These are phyloP conservation scores for Diplodus puntazzo DNA, from an alignment of 2,797 vertebrate genomes.

Conservation along the genomic window DNA sequence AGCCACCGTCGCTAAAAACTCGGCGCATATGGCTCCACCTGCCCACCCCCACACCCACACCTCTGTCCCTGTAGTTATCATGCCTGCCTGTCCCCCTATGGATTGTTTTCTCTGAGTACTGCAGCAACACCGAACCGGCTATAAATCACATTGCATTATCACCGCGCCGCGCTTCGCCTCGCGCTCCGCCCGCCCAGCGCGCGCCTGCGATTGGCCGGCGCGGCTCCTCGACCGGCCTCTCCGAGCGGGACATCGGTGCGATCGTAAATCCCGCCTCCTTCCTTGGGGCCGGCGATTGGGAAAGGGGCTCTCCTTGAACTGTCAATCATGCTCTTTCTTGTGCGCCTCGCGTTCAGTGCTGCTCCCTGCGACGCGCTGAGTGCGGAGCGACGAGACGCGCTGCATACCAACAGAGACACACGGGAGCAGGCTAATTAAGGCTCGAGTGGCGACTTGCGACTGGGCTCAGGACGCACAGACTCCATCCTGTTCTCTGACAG, in stretches of 20 bases:
- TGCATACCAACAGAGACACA: conserved; percentile 83
- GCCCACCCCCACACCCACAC: conserved; percentile 32
- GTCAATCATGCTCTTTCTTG: conserved; percentile 81
- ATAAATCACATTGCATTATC: conserved; percentile 88
- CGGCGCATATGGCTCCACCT: conserved; percentile 41
- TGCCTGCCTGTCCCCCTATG: conserved; percentile 63
- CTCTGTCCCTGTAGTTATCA: conserved; percentile 64
- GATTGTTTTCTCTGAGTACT: conserved; percentile 81
- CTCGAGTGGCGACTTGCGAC: conserved; percentile 53
- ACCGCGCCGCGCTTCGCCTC: conserved; percentile 71
- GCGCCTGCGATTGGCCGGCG: conserved; percentile 72
- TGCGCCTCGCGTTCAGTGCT: conserved; percentile 73
- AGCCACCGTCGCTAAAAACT: conserved; percentile 24
- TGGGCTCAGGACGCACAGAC: conserved; percentile 59
- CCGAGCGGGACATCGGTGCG: conserved; percentile 48
- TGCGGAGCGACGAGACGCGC: conserved; percentile 81
- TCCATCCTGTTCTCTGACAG: conserved; percentile 40
- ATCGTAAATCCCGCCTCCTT: conserved; percentile 74
- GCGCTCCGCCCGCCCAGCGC: conserved; percentile 71
- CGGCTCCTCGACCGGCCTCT: conserved; percentile 57
- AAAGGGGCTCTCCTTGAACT: conserved; percentile 73
- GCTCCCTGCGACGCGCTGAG: conserved; percentile 80
- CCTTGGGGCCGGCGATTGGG: conserved; percentile 77
- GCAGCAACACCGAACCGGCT: conserved; percentile 83
- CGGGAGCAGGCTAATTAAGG: conserved; percentile 59